A percentile compares a stretch with the other conserved stretches of the same genome.
Evolutionary conservation across 1,140 invertebrate genomes (phyloP).

Genomic region (Drosophila mayri): DNA sequence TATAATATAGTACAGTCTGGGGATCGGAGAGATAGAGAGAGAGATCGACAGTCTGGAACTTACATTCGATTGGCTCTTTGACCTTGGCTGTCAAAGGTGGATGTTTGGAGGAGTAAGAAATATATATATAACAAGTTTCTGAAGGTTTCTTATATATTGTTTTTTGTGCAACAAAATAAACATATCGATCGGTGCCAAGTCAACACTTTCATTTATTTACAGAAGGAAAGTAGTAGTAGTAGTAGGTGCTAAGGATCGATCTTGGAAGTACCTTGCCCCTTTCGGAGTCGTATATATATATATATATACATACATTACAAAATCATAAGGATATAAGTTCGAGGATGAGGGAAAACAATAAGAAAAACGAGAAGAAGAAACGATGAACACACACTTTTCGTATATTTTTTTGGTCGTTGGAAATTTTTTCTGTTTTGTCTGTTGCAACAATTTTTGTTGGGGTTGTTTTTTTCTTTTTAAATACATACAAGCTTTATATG

Average conservation of each 20-base stretch:
- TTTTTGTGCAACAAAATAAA: constrained; percentile 50
- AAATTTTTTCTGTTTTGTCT: constrained; percentile 62
- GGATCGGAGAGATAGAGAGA: constrained; percentile 3
- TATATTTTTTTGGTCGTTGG: constrained; percentile 49
- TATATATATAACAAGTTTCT: constrained; percentile 31
- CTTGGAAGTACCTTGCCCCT: constrained; percentile 36
- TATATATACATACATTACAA: constrained; percentile 22
- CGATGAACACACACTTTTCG: constrained; percentile 53
- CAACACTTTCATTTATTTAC: constrained; percentile 46
- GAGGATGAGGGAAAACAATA: constrained; percentile 42
- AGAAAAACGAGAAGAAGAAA: constrained; percentile 30
- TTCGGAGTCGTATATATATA: constrained; percentile 22
- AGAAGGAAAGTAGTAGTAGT: constrained; percentile 23
- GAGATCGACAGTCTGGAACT: constrained; percentile 26
- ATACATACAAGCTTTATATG: constrained; percentile 81
- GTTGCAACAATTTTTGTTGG: constrained; percentile 54
- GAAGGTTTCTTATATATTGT: constrained; percentile 14
- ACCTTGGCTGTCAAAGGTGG: constrained; percentile 34
- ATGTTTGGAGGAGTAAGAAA: constrained; percentile 30
- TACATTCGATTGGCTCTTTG: constrained; percentile 25
- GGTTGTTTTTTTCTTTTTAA: constrained; percentile 45
- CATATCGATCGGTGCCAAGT: constrained; percentile 41
- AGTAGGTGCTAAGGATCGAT: constrained; percentile 39
- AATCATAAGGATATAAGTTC: constrained; percentile 43
- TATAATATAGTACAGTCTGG: constrained; percentile 25